Evolutionary conservation across 2,888 invertebrate species (phyloP).

Genomic region (Macrosiphum euphorbiae): DNA sequence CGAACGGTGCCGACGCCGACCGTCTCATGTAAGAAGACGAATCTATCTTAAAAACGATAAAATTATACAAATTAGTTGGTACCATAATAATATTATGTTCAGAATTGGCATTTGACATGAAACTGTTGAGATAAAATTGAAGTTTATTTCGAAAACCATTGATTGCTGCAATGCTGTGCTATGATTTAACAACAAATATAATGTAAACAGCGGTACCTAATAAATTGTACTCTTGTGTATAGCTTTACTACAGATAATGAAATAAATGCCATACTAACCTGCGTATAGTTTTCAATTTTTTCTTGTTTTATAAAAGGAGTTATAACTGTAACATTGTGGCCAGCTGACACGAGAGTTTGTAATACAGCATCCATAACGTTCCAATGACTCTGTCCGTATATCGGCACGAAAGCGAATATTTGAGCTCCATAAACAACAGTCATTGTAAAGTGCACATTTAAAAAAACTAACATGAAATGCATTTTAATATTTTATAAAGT

Average conservation of each 20-base stretch:
- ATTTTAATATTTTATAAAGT: neutral
- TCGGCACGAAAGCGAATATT: slow-evolving; percentile 35
- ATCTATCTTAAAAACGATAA: slow-evolving; percentile 23
- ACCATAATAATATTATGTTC: neutral
- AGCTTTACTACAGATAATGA: neutral
- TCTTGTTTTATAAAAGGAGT: slow-evolving; percentile 65
- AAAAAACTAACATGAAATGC: neutral
- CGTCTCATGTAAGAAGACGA: neutral
- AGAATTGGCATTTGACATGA: neutral
- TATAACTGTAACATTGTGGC: slow-evolving; percentile 68
- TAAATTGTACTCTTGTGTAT: neutral
- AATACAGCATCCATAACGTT: slow-evolving; percentile 68
- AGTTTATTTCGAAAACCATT: neutral
- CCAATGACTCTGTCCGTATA: slow-evolving; percentile 67
- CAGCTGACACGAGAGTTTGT: slow-evolving; percentile 67
- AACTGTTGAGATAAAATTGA: neutral
- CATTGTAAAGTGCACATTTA: neutral
- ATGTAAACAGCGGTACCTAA: neutral
- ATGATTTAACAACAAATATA: neutral
- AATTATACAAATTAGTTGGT: neutral
- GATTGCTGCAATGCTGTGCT: neutral
- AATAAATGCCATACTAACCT: neutral
- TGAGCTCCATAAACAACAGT: slow-evolving; percentile 16
- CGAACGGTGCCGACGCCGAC: neutral
- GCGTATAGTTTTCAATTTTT: slow-evolving; percentile 42